A percentile compares a stretch with the other conserved stretches of the same genome.
These are phyloP conservation scores for Tetanocera ferruginea DNA, from an alignment of 2,888 invertebrate species.

Conservation along the genomic window DNA sequence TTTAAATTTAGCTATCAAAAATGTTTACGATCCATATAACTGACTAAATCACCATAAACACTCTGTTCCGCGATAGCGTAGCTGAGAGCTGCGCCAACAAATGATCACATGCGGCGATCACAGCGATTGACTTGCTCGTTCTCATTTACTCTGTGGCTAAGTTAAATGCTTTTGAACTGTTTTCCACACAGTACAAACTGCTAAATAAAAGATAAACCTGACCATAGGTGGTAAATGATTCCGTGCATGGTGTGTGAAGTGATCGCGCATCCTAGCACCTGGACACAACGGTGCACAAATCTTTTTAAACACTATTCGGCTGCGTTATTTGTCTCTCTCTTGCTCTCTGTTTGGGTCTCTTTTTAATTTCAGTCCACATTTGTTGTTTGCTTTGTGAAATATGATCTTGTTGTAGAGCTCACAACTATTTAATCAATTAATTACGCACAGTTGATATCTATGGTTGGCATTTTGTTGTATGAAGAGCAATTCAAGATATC, in stretches of 20 bases:
- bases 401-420: conserved; percentile 57
- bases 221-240: conserved; percentile 58
- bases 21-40: conserved; percentile 69
- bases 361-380: conserved; percentile 7
- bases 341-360: conserved; percentile 31
- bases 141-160: neutral
- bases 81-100: conserved; percentile 13
- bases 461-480: conserved; percentile 9
- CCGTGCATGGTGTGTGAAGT: conserved; percentile 32
- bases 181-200: conserved; percentile 16
- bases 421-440: conserved; percentile 67
- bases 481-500: neutral
- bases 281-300: conserved; percentile 21
- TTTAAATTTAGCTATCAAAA: conserved; percentile 70
- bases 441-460: conserved; percentile 52
- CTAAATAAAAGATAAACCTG: conserved; percentile 39
- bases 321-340: conserved; percentile 14
- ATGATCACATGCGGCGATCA: conserved; percentile 42
- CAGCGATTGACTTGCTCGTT: conserved; percentile 30
- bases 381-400: conserved; percentile 57
- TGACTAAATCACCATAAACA: conserved; percentile 70
- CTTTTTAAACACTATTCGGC: conserved; percentile 25
- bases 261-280: conserved; percentile 45
- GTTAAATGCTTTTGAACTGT: neutral
- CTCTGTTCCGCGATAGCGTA: conserved; percentile 61